Conservation (phyloP, 2,888 invertebrate species). For the Phlogophora meticulosa region DNA sequence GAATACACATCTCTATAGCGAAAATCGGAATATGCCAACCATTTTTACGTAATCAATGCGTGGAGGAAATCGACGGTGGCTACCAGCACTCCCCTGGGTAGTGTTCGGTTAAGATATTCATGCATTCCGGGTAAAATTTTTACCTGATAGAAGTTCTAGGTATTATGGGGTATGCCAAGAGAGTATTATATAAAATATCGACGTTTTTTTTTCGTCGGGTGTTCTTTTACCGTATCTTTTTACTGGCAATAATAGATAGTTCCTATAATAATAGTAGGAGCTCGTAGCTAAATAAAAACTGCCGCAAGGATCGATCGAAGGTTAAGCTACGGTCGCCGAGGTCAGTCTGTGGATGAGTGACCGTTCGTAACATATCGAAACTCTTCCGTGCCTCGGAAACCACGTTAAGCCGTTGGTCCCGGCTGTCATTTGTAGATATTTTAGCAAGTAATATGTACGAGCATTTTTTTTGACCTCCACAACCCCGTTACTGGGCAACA, state of each 20-base stretch:
- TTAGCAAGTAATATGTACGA: too few species aligned
- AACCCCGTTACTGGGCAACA: too few species aligned
- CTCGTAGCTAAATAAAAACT: too few species aligned
- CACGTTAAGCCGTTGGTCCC: too few species aligned
- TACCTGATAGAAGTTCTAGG: conserved; percentile 51
- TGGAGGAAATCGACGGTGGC: conserved; percentile 45
- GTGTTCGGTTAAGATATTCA: conserved; percentile 65
- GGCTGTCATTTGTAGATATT: too few species aligned
- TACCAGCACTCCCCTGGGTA: conserved; percentile 57
- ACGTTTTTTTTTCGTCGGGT: conserved; percentile 18
- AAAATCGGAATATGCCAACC: conserved; percentile 46
- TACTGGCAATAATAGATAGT: background rate
- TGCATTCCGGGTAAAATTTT: conserved; percentile 56
- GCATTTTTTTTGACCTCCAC: too few species aligned
- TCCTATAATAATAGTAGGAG: too few species aligned
- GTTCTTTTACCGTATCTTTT: background rate
- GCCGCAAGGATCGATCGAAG: too few species aligned
- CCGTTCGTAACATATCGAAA: too few species aligned
- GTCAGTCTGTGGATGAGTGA: too few species aligned
- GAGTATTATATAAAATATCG: conserved; percentile 27
- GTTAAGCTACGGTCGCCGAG: too few species aligned
- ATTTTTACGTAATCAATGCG: conserved; percentile 66
- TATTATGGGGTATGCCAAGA: conserved; percentile 29
- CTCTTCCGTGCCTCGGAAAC: too few species aligned
- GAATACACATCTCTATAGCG: conserved; percentile 47